These are phyloP conservation scores for Aurelia sp. DNA, from an alignment of 30 jellyfish, hydroid and myxozoan genomes.

Conservation along the genomic window DNA sequence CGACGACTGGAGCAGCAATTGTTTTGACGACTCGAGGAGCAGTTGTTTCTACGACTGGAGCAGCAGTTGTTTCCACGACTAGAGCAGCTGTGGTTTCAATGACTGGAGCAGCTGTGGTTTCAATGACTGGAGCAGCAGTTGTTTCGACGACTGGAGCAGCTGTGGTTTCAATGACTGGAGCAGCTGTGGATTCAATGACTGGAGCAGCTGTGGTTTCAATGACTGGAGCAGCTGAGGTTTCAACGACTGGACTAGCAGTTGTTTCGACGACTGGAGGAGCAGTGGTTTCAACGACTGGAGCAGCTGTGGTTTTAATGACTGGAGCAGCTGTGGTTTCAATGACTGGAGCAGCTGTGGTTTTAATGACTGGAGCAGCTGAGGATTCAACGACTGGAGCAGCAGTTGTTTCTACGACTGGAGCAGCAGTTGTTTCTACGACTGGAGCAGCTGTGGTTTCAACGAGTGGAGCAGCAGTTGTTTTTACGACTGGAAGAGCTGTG, in stretches of 20 bases:
- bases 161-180: constrained; percentile 26
- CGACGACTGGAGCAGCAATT: constrained; percentile 32
- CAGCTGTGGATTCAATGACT: constrained; percentile 3
- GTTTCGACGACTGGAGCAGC: constrained; percentile 58
- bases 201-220: constrained; percentile 27
- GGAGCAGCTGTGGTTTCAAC: constrained; percentile 34
- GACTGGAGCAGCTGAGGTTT: constrained; percentile 30
- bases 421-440: constrained; percentile 10
- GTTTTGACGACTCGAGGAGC: constrained; percentile 48
- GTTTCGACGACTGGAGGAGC: constrained; percentile 24
- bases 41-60: constrained; percentile 49
- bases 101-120: constrained; percentile 39
- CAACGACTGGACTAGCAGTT: constrained; percentile 18
- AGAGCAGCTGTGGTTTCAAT: constrained; percentile 37
- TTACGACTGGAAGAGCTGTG: constrained; percentile 3
- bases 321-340: constrained; percentile 5
- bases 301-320: constrained; percentile 12
- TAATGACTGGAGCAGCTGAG: constrained; percentile 5
- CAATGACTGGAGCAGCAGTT: constrained; percentile 40
- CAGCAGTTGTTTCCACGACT: constrained; percentile 62
- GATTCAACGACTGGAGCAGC: constrained; percentile 13
- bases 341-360: constrained; percentile 16
- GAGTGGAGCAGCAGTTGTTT: constrained; percentile 24
- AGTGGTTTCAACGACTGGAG: neutral
- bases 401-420: neutral